Evolutionary conservation across 2,888 invertebrate species (phyloP).

Genomic region (Campoletis raptor): DNA sequence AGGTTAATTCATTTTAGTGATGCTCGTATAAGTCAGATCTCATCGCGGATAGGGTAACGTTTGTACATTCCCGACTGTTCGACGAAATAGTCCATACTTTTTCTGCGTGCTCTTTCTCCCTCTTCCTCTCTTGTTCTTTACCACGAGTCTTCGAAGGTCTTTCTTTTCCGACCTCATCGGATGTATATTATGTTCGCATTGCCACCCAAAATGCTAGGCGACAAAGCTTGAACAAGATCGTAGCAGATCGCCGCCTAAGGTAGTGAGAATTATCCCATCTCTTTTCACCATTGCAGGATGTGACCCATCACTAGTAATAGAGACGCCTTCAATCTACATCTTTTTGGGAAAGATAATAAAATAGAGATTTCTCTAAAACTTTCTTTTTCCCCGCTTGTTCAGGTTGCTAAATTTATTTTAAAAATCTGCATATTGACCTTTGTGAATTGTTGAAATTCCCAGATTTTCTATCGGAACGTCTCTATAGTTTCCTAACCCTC

Average conservation of each 20-base stretch:
- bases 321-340: slow-evolving; percentile 52
- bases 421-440: not conserved
- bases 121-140: not conserved
- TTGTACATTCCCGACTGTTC: slow-evolving; percentile 65
- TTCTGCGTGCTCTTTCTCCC: not conserved
- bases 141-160: slow-evolving; percentile 21
- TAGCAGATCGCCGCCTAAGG: slow-evolving; percentile 38
- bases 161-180: slow-evolving; percentile 37
- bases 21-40: slow-evolving; percentile 70
- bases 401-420: slow-evolving; percentile 31
- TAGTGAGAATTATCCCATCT: slow-evolving; percentile 40
- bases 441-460: not conserved
- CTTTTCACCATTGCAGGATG: slow-evolving; percentile 21
- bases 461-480: not conserved
- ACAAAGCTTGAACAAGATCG: slow-evolving; percentile 47
- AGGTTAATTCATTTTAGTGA: slow-evolving; percentile 69
- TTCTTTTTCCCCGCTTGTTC: slow-evolving; percentile 5
- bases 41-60: slow-evolving; percentile 67
- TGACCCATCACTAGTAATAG: slow-evolving; percentile 47
- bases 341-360: slow-evolving; percentile 45
- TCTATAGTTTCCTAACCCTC: too few species aligned
- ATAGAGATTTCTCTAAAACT: slow-evolving; percentile 46
- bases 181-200: slow-evolving; percentile 18
- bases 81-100: slow-evolving; percentile 31
- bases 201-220: slow-evolving; percentile 51